phyloP scores from a whole-genome alignment of 2,888 invertebrate species.

The Protophormia terraenovae region DNA sequence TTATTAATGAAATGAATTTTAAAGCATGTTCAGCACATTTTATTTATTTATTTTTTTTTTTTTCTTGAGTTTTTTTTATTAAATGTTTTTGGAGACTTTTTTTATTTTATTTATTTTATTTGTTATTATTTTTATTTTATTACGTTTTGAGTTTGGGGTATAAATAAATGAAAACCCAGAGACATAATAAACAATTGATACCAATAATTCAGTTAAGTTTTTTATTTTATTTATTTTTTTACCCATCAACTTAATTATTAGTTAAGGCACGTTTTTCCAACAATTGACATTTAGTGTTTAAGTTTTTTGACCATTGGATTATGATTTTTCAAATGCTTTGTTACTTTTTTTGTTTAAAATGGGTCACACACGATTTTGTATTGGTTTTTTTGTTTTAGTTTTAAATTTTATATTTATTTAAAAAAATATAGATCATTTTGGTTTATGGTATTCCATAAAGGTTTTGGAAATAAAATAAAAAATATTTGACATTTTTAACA shows the following conservation, averaged over 20 bases:
- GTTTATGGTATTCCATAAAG: not conserved
- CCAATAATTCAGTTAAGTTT: slow-evolving; percentile 4
- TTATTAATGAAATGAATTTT: slow-evolving; percentile 46
- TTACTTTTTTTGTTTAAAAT: slow-evolving; percentile 15
- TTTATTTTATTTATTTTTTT: not conserved
- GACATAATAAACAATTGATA: not conserved
- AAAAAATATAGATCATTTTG: slow-evolving; percentile 2
- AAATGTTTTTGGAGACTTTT: too few relatives aligned
- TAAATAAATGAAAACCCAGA: not conserved
- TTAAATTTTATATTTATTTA: not conserved
- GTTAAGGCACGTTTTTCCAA: slow-evolving; percentile 64
- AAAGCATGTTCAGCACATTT: slow-evolving; percentile 51
- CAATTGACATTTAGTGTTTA: slow-evolving; percentile 60
- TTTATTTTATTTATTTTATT: slow-evolving; percentile 1
- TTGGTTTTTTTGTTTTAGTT: slow-evolving; percentile 19
- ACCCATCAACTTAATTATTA: slow-evolving; percentile 43
- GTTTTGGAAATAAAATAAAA: not conserved
- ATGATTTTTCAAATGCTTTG: slow-evolving; percentile 22
- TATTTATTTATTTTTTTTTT: not conserved
- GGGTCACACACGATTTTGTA: slow-evolving; percentile 60
- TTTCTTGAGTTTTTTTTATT: not conserved
- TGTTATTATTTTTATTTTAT: not conserved
- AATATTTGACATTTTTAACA: not conserved
- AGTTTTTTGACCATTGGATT: slow-evolving; percentile 34
- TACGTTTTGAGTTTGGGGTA: not conserved